Conservation (phyloP, 1,140 invertebrate genomes). For the Euura saliciscinereae region DNA sequence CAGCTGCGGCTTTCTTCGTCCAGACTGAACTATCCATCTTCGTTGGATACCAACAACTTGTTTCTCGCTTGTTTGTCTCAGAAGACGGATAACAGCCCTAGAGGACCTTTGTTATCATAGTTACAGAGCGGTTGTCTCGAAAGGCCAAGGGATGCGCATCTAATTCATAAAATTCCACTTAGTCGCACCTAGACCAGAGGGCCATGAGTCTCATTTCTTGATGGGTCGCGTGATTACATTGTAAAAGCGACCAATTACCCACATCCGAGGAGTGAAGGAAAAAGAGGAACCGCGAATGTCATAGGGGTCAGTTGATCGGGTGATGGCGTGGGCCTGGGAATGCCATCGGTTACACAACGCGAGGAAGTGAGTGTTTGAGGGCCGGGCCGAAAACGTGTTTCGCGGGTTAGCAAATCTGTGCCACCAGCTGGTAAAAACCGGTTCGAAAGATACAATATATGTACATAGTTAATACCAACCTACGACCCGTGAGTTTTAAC, state of each 20-base stretch:
- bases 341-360: not conserved
- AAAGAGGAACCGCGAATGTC: too few relatives aligned
- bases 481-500: not conserved
- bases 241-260: too few relatives aligned
- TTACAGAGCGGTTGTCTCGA: not conserved
- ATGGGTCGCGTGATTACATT: too few relatives aligned
- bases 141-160: too few relatives aligned
- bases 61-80: conserved; percentile 4
- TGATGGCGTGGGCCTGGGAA: not conserved
- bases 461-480: not conserved
- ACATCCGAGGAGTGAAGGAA: too few relatives aligned
- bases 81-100: not conserved
- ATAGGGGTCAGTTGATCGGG: not conserved
- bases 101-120: not conserved
- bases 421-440: not conserved
- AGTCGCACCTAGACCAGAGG: too few relatives aligned
- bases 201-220: too few relatives aligned
- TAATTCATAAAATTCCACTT: too few relatives aligned
- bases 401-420: conserved; percentile 2
- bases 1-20: not conserved
- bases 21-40: not conserved
- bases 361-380: not conserved
- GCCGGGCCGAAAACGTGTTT: not conserved
- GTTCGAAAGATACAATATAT: not conserved
- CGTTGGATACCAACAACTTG: not conserved